Evolutionary conservation across 2,797 vertebrate genomes (phyloP).

Genomic region (Pseudopleuronectes americanus): DNA sequence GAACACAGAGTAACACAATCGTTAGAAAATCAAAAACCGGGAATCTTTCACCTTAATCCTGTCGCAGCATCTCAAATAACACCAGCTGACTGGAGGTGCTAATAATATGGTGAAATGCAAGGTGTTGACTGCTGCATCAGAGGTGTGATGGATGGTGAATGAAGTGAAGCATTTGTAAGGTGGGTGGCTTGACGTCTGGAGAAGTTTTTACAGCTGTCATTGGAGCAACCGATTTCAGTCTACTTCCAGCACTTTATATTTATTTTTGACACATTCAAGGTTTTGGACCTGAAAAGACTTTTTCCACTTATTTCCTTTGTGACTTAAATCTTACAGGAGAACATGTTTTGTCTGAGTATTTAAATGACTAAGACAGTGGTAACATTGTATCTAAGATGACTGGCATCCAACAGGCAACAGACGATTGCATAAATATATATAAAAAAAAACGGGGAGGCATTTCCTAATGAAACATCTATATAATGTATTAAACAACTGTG

Average conservation of each 20-base stretch:
- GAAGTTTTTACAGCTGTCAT: conserved; percentile 34
- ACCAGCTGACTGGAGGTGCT: conserved; percentile 59
- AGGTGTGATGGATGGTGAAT: conserved; percentile 54
- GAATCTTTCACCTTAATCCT: conserved; percentile 35
- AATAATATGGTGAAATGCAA: conserved; percentile 56
- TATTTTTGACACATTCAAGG: conserved; percentile 8
- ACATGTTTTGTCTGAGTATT: conserved; percentile 25
- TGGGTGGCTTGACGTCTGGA: conserved; percentile 35
- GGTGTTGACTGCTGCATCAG: conserved; percentile 22
- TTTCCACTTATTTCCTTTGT: conserved; percentile 10
- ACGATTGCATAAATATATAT: conserved; percentile 27
- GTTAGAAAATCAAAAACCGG: conserved; percentile 2
- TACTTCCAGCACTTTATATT: conserved; percentile 25
- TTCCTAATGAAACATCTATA: conserved; percentile 58
- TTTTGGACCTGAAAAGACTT: conserved; percentile 17
- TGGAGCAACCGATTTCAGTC: conserved; percentile 21
- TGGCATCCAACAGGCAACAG: conserved; percentile 23
- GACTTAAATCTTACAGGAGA: conserved; percentile 5
- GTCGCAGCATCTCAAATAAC: conserved; percentile 35
- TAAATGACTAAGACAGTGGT: conserved; percentile 38
- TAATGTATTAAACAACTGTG: conserved; percentile 59
- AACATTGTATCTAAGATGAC: conserved; percentile 38
- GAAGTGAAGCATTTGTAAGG: conserved; percentile 34
- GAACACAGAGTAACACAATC: conserved; percentile 37
- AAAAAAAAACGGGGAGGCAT: conserved; percentile 30